phyloP scores from a whole-genome alignment of 1,140 invertebrate genomes.

The Zaprionus ornatus region DNA sequence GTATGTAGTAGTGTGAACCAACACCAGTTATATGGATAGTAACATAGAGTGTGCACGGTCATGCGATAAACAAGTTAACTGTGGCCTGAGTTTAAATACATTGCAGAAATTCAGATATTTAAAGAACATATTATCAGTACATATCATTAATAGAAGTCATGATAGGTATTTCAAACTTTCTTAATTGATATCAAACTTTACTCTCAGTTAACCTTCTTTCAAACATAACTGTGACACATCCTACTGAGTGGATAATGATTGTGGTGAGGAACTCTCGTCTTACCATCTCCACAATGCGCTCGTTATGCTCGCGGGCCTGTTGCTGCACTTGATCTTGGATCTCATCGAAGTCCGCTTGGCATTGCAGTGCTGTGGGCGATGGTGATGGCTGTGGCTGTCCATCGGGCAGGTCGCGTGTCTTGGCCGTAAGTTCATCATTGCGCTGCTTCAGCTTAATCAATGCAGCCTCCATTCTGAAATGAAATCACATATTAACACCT shows the following conservation, averaged over 20 bases:
- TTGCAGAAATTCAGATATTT: no score
- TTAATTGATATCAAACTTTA: no score
- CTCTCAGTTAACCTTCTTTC: neutral
- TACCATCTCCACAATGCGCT: slow-evolving; percentile 83
- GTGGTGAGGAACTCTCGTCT: slow-evolving; percentile 13
- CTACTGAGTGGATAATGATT: neutral
- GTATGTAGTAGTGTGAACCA: neutral
- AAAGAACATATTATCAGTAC: no score
- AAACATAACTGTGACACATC: neutral
- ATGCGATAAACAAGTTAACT: neutral
- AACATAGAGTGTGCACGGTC: neutral
- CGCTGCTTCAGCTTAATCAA: slow-evolving; percentile 80
- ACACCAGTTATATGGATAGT: slow-evolving; percentile 14
- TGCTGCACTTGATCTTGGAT: slow-evolving; percentile 76
- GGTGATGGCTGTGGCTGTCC: slow-evolving; percentile 56
- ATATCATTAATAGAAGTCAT: no score
- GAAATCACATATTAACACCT: neutral
- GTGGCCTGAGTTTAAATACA: no score
- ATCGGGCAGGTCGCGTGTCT: slow-evolving; percentile 68
- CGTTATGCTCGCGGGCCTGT: slow-evolving; percentile 73
- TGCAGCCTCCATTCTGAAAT: slow-evolving; percentile 77
- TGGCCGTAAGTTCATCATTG: slow-evolving; percentile 76
- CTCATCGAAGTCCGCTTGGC: slow-evolving; percentile 70
- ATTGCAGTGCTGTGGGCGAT: slow-evolving; percentile 60
- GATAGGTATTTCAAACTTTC: no score